Evolutionary conservation across 2,888 invertebrate species (phyloP).

Genomic region (Melieria crassipennis): DNA sequence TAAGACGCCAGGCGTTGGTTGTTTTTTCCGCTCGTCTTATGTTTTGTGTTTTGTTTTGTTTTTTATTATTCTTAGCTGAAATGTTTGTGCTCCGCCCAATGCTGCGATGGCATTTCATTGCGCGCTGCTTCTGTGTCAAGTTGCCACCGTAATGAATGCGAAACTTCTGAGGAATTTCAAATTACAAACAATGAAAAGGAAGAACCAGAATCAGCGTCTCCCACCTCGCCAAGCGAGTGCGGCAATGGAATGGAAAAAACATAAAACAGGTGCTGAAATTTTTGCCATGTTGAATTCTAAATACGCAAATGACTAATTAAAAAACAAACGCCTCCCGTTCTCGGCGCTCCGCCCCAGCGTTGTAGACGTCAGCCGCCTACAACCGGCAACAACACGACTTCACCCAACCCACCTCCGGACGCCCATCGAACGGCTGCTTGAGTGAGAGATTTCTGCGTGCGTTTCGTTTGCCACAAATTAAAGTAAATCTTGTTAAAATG

Average conservation of each 20-base stretch:
- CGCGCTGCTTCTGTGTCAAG: too few relatives aligned
- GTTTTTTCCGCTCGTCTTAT: neutral
- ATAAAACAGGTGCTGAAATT: slow-evolving; percentile 47
- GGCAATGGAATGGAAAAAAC: slow-evolving; percentile 33
- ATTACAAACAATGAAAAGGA: slow-evolving; percentile 60
- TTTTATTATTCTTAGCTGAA: slow-evolving; percentile 7
- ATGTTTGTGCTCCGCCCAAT: too few relatives aligned
- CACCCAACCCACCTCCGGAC: neutral
- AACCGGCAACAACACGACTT: too few relatives aligned
- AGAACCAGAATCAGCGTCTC: slow-evolving; percentile 25
- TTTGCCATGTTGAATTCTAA: slow-evolving; percentile 28
- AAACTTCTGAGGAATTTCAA: slow-evolving; percentile 60
- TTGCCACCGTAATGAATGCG: slow-evolving; percentile 54
- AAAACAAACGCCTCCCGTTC: slow-evolving; percentile 10
- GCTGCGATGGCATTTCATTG: too few relatives aligned
- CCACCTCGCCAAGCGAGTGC: neutral
- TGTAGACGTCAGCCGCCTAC: too few relatives aligned
- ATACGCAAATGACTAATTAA: slow-evolving; percentile 37
- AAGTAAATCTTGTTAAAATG: too few relatives aligned
- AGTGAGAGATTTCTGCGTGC: neutral
- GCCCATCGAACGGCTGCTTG: neutral
- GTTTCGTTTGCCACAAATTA: neutral
- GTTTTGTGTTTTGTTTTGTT: slow-evolving; percentile 7
- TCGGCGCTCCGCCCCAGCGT: neutral
- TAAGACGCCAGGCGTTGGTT: neutral